Conservation (phyloP, 2,888 invertebrate species). For the Strigamia maritima region DNA sequence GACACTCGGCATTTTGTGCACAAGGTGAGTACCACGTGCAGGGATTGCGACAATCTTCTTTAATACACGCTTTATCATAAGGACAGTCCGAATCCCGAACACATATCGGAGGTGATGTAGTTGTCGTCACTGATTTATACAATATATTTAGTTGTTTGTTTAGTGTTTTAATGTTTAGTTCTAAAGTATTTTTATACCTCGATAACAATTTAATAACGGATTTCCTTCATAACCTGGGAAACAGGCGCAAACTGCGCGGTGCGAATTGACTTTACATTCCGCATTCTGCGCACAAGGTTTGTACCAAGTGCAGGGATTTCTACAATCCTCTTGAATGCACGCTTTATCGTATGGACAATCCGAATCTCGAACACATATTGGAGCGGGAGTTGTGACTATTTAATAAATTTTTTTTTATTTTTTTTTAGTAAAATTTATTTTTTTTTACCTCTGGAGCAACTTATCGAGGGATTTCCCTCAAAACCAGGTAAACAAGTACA, state of each 20-base stretch:
- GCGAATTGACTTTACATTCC: constrained; percentile 41
- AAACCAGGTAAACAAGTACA: constrained; percentile 84
- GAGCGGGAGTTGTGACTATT: constrained; percentile 34
- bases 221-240: constrained; percentile 47
- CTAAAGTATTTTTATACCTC: constrained; percentile 44
- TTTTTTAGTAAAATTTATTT: neutral
- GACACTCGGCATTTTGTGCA: constrained; percentile 73
- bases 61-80: constrained; percentile 35
- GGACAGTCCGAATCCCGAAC: constrained; percentile 21
- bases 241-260: constrained; percentile 52
- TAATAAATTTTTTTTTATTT: neutral
- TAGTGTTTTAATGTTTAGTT: constrained; percentile 39
- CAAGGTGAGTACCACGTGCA: constrained; percentile 55
- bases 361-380: constrained; percentile 40
- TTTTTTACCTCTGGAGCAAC: constrained; percentile 57
- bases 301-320: constrained; percentile 42
- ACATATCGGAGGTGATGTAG: constrained; percentile 26
- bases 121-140: neutral
- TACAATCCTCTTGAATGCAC: constrained; percentile 43
- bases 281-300: constrained; percentile 53
- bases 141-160: neutral
- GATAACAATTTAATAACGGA: constrained; percentile 46
- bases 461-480: constrained; percentile 73
- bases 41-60: constrained; percentile 31
- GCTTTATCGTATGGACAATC: constrained; percentile 41